These are phyloP conservation scores for Microctonus hyperodae DNA, from an alignment of 2,888 invertebrate species.

Conservation along the genomic window DNA sequence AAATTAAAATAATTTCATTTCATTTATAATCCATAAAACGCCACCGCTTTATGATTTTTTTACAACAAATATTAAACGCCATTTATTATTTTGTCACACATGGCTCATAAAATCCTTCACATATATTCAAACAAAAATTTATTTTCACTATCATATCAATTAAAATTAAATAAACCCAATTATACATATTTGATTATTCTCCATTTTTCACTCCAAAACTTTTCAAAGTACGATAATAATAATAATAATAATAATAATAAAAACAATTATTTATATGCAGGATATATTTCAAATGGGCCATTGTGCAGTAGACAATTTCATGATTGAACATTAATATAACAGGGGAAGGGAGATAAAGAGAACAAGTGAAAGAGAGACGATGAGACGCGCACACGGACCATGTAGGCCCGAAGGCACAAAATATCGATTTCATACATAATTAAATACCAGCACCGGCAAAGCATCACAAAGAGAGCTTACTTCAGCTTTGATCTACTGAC, in stretches of 20 bases:
- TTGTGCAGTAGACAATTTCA: constrained; percentile 5
- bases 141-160: neutral
- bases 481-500: constrained; percentile 62
- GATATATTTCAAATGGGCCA: neutral
- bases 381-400: neutral
- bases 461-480: constrained; percentile 63
- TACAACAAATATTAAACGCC: neutral
- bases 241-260: too few relatives aligned
- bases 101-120: neutral
- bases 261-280: neutral
- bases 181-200: neutral
- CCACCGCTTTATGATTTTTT: constrained; percentile 41
- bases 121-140: neutral
- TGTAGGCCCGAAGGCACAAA: constrained; percentile 56
- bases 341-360: constrained; percentile 26
- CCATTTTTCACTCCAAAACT: too few relatives aligned
- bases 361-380: neutral
- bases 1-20: constrained; percentile 56
- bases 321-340: constrained; percentile 12
- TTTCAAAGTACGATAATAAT: too few relatives aligned
- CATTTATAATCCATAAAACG: constrained; percentile 25
- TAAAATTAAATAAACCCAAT: neutral
- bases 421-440: constrained; percentile 63
- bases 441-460: constrained; percentile 60
- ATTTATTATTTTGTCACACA: constrained; percentile 11